Evolutionary conservation across 2,797 vertebrate genomes (phyloP), one percentile per base, ranked within the genome.

Genomic region (Hephaestus fuliginosus): DNA sequence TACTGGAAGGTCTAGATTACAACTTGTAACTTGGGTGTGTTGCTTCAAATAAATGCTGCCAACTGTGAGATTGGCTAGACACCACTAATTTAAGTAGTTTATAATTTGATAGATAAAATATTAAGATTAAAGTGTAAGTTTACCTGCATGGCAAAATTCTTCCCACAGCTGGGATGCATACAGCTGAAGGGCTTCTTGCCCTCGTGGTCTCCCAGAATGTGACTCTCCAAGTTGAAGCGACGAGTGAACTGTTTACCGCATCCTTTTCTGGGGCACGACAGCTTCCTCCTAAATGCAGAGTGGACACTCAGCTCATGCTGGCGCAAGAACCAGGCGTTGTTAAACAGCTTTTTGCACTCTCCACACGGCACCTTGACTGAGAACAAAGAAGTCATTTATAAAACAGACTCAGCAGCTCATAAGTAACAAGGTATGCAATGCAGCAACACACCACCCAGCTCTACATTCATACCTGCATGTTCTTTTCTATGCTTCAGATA

Each of bases 81-180:
- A 4, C 28, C 17, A 66, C 13, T 22, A 55, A 6, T 49, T 53
- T 60, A 0, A 60, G 13, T 52, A 53, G 55, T 28, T 68, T 52
- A 20, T 9, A 12, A 57, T 48, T 71, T 25, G 10, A 12, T 11
- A 1, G 1, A 25, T 28, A 15, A 52, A 15, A 46, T n/a, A 12
- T 39, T 7, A 18, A 8, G 20, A 7, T 41, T 1, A 6, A 28
- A 25, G 2, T 33, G 11, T 46, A 53, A 7, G 6, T 57, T 72
- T 70, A 97, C 98, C 94, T 97, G 97, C 97, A 98, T 97, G 30
- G 96, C 94, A 64, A 99, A 99, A 0, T 85, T 91, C 89, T 93
- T 98, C 63, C 93, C 94, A 66, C 98, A 99, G 81, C 95, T 95
- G 7, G 89, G 94, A 89, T 5, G 95, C 84, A 84, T 84, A 84